Evolutionary conservation across 2,888 invertebrate genomes (phyloP), one percentile per base, ranked within the genome.

Genomic region (Ophioninae sp.): DNA sequence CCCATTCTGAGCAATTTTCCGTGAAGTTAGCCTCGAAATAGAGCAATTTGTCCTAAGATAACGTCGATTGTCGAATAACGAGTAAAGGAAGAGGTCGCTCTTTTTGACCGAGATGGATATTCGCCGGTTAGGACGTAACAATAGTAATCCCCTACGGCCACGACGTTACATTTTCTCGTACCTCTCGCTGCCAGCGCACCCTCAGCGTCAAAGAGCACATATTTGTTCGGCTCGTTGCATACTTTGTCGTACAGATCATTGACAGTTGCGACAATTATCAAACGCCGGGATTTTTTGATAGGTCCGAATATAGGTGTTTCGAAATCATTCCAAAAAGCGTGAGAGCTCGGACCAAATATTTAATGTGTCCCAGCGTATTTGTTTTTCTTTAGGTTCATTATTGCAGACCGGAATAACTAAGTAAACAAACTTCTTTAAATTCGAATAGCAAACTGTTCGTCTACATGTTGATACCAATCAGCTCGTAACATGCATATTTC

Each of bases 181-280:
- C 68, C 62, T 23, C 70, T 74, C 0, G 59, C 68, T 1, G 69
- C 67, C 0, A 80, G 50, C 5, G 68, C 8, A 8, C 78, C 76
- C 17, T 75, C 69, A 5, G 68, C 44, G 17, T 82, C 79, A 7
- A 85, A 65, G 1, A 84, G 37, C 10, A 81, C 84, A 57, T 82
- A 84, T 64, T 79, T 68, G 21, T 81, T 62, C 6, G 82, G 23
- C 6, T 39, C 8, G 21, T 61, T 20, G 44, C 85, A 85, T 39
- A 80, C 65, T 65, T 79, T 79, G 7, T 56, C 17, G 37, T 80
- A 78, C 7, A 73, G 20, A 2, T 82, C 82, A 6, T 57, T 21
- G 39, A 62, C 5, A 21, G 61, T 37, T 10, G 62, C n/a, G 23
- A 56, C 73, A 8, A 80, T 30, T 39, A 57, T 59, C n/a, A 74